A percentile compares a stretch with the other conserved stretches of the same genome.
These are phyloP conservation scores for Eupleurogrammus muticus DNA, from an alignment of 2,797 vertebrate species.

Conservation along the genomic window DNA sequence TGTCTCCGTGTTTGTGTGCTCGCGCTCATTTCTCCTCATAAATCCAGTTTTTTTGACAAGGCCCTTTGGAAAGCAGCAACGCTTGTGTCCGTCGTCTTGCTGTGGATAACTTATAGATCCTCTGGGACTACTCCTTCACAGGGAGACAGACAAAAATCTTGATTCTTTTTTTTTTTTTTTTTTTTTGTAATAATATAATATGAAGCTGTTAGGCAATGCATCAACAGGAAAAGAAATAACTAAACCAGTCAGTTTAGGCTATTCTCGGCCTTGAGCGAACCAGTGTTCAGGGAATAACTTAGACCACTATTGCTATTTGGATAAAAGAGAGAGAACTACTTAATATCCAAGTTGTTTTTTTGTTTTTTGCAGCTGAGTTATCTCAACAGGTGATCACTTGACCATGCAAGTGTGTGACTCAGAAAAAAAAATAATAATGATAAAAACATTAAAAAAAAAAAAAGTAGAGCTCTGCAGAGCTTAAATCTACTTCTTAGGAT, in stretches of 20 bases:
- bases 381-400: constrained; percentile 53
- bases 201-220: constrained; percentile 73
- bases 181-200: constrained; percentile 67
- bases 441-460: constrained; percentile 52
- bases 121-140: constrained; percentile 79
- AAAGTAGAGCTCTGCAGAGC: constrained; percentile 43
- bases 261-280: constrained; percentile 78
- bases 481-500: constrained; percentile 44
- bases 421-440: constrained; percentile 47
- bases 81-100: constrained; percentile 70
- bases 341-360: constrained; percentile 40
- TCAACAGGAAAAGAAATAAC: constrained; percentile 66
- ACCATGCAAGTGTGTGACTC: constrained; percentile 52
- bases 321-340: constrained; percentile 52
- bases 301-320: constrained; percentile 85
- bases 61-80: constrained; percentile 82
- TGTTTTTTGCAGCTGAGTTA: constrained; percentile 34
- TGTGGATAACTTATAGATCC: constrained; percentile 85
- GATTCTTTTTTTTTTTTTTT: constrained; percentile 31
- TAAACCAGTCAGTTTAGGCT: constrained; percentile 80
- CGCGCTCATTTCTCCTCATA: constrained; percentile 70
- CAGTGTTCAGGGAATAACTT: constrained; percentile 85
- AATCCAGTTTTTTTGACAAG: constrained; percentile 78
- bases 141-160: constrained; percentile 62
- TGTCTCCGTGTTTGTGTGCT: constrained; percentile 81